A percentile compares a stretch with the other conserved stretches of the same genome.
phyloP scores from a whole-genome alignment of 2,797 vertebrate genomes.

The Furcifer pardalis region DNA sequence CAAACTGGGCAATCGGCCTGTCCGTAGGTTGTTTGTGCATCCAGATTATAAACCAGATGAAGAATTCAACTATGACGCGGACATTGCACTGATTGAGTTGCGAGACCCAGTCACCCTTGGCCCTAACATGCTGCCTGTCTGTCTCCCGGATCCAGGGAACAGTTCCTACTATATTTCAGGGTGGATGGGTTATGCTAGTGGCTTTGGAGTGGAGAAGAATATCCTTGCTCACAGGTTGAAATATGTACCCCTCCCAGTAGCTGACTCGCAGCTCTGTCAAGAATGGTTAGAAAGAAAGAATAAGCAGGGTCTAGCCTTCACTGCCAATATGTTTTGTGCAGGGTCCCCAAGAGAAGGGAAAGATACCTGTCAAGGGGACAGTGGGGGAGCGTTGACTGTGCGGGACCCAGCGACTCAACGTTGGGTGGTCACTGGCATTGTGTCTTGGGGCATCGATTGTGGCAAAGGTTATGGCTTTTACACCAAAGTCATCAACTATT shows the following conservation, averaged over 20 bases:
- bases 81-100: slow-evolving; percentile 79
- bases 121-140: slow-evolving; percentile 73
- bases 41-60: slow-evolving; percentile 65
- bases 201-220: slow-evolving; percentile 76
- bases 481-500: slow-evolving; percentile 76
- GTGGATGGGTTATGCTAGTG: slow-evolving; percentile 76
- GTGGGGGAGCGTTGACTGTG: slow-evolving; percentile 70
- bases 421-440: slow-evolving; percentile 78
- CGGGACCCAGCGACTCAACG: slow-evolving; percentile 43
- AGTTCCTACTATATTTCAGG: slow-evolving; percentile 53
- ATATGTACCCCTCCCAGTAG: slow-evolving; percentile 70
- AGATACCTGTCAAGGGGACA: slow-evolving; percentile 81
- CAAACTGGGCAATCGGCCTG: slow-evolving; percentile 61
- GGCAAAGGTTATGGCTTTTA: slow-evolving; percentile 79
- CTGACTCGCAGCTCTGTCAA: slow-evolving; percentile 55
- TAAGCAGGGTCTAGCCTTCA: slow-evolving; percentile 57
- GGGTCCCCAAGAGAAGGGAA: slow-evolving; percentile 51
- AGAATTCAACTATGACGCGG: slow-evolving; percentile 68
- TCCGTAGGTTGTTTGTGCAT: slow-evolving; percentile 71
- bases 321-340: slow-evolving; percentile 81
- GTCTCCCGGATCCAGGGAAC: slow-evolving; percentile 71
- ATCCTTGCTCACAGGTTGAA: slow-evolving; percentile 60
- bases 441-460: slow-evolving; percentile 81
- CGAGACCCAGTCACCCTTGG: slow-evolving; percentile 72
- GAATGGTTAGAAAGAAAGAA: slow-evolving; percentile 56